phyloP scores from a whole-genome alignment of 2,113 vertebrate species.

The Triplophysa rosa region DNA sequence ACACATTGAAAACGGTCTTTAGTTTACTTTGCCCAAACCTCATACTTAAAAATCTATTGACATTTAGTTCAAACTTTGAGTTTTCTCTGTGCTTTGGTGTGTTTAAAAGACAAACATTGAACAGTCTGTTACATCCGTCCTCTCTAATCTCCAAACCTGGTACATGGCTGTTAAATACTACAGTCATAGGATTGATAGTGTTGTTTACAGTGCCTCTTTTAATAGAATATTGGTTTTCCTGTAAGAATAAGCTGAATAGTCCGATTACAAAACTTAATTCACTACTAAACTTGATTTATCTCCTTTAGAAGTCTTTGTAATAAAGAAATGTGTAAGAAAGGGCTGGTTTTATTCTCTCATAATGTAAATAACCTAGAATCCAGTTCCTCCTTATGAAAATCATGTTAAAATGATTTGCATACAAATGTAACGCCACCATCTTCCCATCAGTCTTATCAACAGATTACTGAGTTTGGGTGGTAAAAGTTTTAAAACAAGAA shows the following conservation, averaged over 20 bases:
- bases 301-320: no score
- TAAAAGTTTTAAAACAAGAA: no score
- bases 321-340: no score
- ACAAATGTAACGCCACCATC: no score
- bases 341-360: no score
- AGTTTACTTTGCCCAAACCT: not conserved
- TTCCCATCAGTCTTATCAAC: no score
- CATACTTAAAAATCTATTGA: not conserved
- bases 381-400: no score
- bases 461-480: no score
- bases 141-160: not conserved
- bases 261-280: no score
- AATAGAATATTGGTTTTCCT: not conserved
- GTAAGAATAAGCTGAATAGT: not conserved
- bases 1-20: not conserved
- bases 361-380: no score
- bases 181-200: not conserved
- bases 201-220: not conserved
- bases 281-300: no score
- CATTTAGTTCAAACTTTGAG: slow-evolving; percentile 32
- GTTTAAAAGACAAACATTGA: slow-evolving; percentile 22
- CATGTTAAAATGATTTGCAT: no score
- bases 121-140: not conserved
- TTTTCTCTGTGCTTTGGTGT: not conserved
- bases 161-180: not conserved